phyloP scores from a whole-genome alignment of 2,113 vertebrate species.

The Progne subis region DNA sequence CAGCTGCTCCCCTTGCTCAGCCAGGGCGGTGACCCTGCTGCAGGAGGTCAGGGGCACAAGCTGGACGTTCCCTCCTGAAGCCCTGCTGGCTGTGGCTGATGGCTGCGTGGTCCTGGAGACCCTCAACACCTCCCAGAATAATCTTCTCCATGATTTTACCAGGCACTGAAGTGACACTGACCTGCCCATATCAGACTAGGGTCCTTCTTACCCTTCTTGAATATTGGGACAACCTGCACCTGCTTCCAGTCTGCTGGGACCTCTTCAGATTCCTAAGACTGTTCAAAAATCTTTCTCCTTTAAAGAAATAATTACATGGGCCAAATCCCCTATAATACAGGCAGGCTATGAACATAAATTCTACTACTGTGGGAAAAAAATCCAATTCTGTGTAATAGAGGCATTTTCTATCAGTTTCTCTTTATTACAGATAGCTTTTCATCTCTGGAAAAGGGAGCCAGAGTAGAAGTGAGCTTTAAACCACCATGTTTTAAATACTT shows the following conservation, averaged over 20 bases:
- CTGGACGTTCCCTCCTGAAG: neutral
- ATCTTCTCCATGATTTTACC: neutral
- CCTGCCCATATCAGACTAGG: neutral
- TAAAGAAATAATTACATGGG: neutral
- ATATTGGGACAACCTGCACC: fast-evolving
- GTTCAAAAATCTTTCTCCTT: neutral
- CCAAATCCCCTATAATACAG: neutral
- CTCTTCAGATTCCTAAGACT: neutral
- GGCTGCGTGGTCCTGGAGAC: neutral
- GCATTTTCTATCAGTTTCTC: neutral
- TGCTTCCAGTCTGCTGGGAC: neutral
- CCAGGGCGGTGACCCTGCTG: neutral
- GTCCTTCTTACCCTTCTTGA: neutral
- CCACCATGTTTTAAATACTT: neutral
- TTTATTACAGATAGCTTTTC: neutral
- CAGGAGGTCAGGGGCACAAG: neutral
- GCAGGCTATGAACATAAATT: neutral
- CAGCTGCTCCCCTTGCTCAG: neutral
- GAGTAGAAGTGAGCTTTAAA: neutral
- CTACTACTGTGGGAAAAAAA: neutral
- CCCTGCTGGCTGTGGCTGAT: neutral
- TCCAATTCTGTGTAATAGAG: neutral
- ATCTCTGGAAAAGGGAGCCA: neutral
- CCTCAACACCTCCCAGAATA: neutral
- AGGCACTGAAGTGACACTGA: neutral